Conservation (phyloP, 2,888 invertebrate genomes). For the Celastrina argiolus region DNA sequence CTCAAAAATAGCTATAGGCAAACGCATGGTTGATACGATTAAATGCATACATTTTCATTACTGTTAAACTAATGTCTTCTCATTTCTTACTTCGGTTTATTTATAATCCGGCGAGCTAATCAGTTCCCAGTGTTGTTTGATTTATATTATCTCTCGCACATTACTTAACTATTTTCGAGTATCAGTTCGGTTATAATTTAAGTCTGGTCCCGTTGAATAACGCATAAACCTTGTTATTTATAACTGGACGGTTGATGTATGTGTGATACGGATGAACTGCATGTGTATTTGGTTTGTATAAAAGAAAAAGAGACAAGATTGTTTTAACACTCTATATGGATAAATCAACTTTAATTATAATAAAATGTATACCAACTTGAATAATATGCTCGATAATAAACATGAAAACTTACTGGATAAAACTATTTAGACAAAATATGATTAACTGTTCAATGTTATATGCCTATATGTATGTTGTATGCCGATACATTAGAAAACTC, state of each 20-base stretch:
- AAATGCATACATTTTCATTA: constrained; percentile 1
- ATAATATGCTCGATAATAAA: no score
- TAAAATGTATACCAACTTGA: background rate
- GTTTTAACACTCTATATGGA: background rate
- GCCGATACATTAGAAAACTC: no score
- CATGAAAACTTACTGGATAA: no score
- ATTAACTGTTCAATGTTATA: no score
- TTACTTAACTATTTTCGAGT: constrained; percentile 10
- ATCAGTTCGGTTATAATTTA: constrained; percentile 13
- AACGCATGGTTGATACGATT: background rate
- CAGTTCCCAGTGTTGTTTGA: constrained; percentile 14
- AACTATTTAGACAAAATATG: no score
- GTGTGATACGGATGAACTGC: constrained; percentile 7
- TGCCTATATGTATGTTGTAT: no score
- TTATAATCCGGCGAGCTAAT: constrained; percentile 2
- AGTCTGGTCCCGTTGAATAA: constrained; percentile 10
- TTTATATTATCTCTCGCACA: constrained; percentile 18
- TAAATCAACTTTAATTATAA: background rate
- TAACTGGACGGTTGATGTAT: background rate
- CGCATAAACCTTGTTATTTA: constrained; percentile 14
- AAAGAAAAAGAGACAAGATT: background rate
- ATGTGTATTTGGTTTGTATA: constrained; percentile 11
- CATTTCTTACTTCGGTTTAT: constrained; percentile 1
- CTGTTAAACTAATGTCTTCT: background rate
- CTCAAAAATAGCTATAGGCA: background rate